Evolutionary conservation across 2,113 vertebrate genomes (phyloP).

Genomic region (Ciconia boyciana): DNA sequence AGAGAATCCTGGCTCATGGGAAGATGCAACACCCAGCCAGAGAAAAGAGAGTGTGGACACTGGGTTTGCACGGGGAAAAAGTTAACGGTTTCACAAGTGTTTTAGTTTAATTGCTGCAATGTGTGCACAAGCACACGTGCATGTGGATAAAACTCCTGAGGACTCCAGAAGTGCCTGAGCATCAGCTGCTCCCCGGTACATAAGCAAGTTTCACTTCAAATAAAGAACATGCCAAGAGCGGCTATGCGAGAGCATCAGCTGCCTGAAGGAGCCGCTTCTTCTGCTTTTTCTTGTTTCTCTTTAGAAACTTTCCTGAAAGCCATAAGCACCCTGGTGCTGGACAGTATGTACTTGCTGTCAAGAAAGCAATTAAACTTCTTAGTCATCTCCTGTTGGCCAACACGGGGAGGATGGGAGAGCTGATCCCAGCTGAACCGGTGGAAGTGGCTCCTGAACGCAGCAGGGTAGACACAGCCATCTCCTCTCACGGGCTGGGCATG

Average conservation of each 20-base stretch:
- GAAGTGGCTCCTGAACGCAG: neutral
- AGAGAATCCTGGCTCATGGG: accelerated
- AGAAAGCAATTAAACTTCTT: neutral
- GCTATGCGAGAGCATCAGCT: neutral
- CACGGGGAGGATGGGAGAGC: accelerated
- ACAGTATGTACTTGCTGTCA: neutral
- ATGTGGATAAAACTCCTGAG: neutral
- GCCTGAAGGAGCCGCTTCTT: neutral
- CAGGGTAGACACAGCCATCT: neutral
- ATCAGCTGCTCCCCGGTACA: neutral
- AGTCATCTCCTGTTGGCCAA: neutral
- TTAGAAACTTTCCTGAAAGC: neutral
- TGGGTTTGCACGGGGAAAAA: neutral
- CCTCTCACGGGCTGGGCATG: accelerated
- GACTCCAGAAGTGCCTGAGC: neutral
- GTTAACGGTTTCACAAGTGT: neutral
- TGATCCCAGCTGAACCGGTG: neutral
- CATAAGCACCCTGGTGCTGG: neutral
- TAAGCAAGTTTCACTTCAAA: neutral
- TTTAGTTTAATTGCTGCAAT: neutral
- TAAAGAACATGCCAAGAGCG: neutral
- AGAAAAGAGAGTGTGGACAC: neutral
- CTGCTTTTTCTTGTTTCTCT: neutral
- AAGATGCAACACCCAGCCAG: neutral
- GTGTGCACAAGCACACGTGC: neutral